Percentiles rank a stretch among this genome's conserved stretches.
phyloP scores from a whole-genome alignment of 2,888 invertebrate genomes.

The Heliconius aoede region DNA sequence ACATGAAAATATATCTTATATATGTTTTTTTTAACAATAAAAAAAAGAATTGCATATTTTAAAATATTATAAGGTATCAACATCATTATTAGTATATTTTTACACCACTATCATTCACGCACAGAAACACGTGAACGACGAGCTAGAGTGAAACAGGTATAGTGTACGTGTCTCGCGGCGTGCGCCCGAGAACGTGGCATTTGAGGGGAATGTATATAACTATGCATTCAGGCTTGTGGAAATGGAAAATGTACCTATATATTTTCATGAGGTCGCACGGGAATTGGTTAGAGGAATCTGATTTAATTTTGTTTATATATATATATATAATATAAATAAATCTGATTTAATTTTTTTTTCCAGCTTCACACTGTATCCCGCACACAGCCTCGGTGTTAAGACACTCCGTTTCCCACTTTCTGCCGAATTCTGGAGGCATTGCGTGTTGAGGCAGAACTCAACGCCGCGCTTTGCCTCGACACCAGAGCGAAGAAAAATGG shows the following conservation, averaged over 20 bases:
- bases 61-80: not conserved
- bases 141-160: constrained; percentile 50
- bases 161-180: constrained; percentile 46
- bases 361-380: too few relatives aligned
- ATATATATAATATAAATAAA: too few relatives aligned
- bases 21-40: not conserved
- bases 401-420: too few relatives aligned
- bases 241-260: too few relatives aligned
- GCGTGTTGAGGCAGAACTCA: too few relatives aligned
- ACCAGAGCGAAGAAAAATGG: too few relatives aligned
- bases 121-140: constrained; percentile 64
- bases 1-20: not conserved
- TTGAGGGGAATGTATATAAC: constrained; percentile 20
- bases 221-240: not conserved
- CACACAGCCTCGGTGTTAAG: too few relatives aligned
- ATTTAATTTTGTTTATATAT: too few relatives aligned
- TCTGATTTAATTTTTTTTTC: too few relatives aligned
- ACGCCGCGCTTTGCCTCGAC: too few relatives aligned
- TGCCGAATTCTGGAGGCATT: too few relatives aligned
- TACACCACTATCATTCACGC: constrained; percentile 66
- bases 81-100: not conserved
- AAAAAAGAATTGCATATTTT: not conserved
- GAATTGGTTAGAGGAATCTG: not conserved
- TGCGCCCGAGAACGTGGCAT: constrained; percentile 55
- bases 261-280: not conserved